Percentiles rank a stretch among this genome's conserved stretches.
These are phyloP conservation scores for Pachyramphus minor DNA, from an alignment of 2,113 vertebrate species.

Conservation along the genomic window DNA sequence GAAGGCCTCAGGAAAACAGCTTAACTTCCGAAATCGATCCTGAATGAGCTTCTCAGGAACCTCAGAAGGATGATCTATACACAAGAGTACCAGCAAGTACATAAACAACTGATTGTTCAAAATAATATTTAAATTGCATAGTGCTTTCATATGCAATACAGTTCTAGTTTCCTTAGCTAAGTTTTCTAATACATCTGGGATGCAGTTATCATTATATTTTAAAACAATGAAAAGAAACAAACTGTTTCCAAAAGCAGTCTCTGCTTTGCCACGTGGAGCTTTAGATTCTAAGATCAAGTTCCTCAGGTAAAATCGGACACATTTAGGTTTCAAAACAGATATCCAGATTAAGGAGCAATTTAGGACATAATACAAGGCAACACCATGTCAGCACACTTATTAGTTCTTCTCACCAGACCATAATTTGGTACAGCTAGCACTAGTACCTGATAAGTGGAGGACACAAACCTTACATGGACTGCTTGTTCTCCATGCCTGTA, in stretches of 20 bases:
- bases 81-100: neutral
- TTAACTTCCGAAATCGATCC: conserved; percentile 93
- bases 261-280: neutral
- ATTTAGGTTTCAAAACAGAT: neutral
- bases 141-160: neutral
- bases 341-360: neutral
- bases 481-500: neutral
- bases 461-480: neutral
- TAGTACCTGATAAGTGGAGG: neutral
- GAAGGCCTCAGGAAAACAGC: conserved; percentile 95
- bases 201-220: neutral
- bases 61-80: conserved; percentile 85
- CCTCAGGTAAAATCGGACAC: neutral
- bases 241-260: neutral
- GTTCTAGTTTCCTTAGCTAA: neutral
- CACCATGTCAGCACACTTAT: neutral
- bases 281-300: neutral
- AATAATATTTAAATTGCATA: neutral
- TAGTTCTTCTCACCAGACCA: neutral
- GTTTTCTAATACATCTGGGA: neutral
- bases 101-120: neutral
- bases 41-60: conserved; percentile 93
- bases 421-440: neutral
- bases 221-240: neutral
- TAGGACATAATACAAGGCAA: neutral